Conservation (phyloP, 1,140 invertebrate species). For the Brachionus manjavacas region DNA sequence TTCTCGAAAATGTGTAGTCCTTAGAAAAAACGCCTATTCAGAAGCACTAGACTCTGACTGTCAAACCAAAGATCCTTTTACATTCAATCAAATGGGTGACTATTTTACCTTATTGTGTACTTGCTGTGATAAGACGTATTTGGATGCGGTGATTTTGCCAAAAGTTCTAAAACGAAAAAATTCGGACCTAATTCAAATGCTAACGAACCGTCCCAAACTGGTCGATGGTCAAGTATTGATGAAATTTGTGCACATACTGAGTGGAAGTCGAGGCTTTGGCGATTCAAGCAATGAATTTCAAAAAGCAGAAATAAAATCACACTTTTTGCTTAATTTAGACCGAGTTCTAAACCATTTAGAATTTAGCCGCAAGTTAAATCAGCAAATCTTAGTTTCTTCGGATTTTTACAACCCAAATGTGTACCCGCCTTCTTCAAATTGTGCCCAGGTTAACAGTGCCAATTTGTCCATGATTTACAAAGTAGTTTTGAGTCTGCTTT, state of each 20-base stretch:
- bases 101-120: constrained; percentile 19
- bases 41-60: neutral
- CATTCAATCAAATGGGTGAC: neutral
- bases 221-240: constrained; percentile 13
- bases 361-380: constrained; percentile 21
- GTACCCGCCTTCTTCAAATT: neutral
- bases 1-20: neutral
- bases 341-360: constrained; percentile 31
- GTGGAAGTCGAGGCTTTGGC: neutral
- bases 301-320: neutral
- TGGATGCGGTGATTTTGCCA: neutral
- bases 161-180: neutral
- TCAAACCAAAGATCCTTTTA: neutral
- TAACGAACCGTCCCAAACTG: neutral
- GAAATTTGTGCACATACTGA: constrained; percentile 4
- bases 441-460: neutral
- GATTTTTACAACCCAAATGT: neutral
- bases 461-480: constrained; percentile 36
- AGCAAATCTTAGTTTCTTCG: neutral
- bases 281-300: neutral
- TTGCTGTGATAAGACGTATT: neutral
- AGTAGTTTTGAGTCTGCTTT: neutral
- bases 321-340: constrained; percentile 1
- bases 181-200: constrained; percentile 22
- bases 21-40: neutral